Conservation (phyloP, 2,113 vertebrate genomes). For the Gobio gobio region DNA sequence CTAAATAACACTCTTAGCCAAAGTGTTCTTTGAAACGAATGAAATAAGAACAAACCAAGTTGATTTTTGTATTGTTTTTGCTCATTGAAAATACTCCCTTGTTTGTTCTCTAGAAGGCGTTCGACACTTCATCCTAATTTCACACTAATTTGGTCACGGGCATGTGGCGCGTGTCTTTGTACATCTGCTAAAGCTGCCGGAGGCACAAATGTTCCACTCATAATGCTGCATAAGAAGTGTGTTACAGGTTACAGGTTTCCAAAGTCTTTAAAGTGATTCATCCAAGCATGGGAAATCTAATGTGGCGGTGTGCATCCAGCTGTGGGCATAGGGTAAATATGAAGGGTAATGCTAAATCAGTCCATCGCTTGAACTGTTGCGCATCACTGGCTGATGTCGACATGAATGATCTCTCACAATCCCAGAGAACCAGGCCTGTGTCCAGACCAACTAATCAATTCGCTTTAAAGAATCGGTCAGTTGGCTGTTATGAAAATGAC, state of each 20-base stretch:
- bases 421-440: background rate
- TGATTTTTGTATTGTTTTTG: background rate
- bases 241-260: slow-evolving; percentile 14
- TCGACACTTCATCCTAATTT: slow-evolving; percentile 30
- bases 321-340: background rate
- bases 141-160: slow-evolving; percentile 7
- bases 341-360: background rate
- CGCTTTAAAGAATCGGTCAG: slow-evolving; percentile 14
- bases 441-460: slow-evolving; percentile 42
- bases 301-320: slow-evolving; percentile 6
- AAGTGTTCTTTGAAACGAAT: background rate
- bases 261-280: slow-evolving; percentile 9
- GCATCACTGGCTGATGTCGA: background rate
- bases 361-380: background rate
- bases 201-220: slow-evolving; percentile 15
- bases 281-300: slow-evolving; percentile 14
- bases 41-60: background rate
- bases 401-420: background rate
- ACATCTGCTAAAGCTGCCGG: background rate
- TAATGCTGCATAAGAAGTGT: background rate
- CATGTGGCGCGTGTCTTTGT: background rate
- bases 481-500: slow-evolving; percentile 23
- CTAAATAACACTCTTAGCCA: background rate
- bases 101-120: slow-evolving; percentile 4
- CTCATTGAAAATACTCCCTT: background rate